These are phyloP conservation scores for Eptesicus fuscus DNA, from an alignment of 2,113 vertebrate species.

Conservation along the genomic window DNA sequence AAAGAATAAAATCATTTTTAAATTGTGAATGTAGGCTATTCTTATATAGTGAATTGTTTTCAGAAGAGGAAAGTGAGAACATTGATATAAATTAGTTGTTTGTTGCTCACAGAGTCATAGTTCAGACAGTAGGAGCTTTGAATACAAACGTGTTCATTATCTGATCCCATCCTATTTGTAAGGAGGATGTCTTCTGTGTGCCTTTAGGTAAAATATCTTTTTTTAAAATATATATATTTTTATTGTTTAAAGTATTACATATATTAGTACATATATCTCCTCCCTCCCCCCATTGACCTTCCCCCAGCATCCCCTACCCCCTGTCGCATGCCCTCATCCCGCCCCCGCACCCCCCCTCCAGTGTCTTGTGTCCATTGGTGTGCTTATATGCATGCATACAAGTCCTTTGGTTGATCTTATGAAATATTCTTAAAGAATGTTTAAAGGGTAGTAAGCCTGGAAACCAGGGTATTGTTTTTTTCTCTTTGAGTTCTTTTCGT, in stretches of 20 bases:
- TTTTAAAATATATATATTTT: no score
- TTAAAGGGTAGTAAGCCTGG: not conserved
- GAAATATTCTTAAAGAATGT: conserved; percentile 41
- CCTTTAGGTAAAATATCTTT: not conserved
- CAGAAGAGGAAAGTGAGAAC: conserved; percentile 25
- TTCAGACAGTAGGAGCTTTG: not conserved
- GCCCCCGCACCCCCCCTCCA: no score
- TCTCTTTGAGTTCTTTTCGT: not conserved
- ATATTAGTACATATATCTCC: no score
- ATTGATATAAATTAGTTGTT: conserved; percentile 46
- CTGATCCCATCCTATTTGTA: not conserved
- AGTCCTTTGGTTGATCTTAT: not conserved
- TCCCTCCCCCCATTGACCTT: no score
- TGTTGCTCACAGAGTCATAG: not conserved
- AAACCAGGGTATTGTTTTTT: not conserved
- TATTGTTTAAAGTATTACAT: no score
- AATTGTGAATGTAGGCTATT: conserved; percentile 33
- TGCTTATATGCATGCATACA: no score
- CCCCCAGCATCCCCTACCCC: no score
- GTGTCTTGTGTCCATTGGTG: no score
- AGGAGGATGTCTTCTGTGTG: not conserved
- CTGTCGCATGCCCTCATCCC: no score
- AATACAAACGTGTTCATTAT: not conserved
- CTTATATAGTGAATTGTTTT: conserved; percentile 24
- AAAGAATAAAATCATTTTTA: conserved; percentile 21